A percentile compares a stretch with the other conserved stretches of the same genome.
Conservation (phyloP, 64 coral and sea anemone species). For the Orbicella faveolata region DNA sequence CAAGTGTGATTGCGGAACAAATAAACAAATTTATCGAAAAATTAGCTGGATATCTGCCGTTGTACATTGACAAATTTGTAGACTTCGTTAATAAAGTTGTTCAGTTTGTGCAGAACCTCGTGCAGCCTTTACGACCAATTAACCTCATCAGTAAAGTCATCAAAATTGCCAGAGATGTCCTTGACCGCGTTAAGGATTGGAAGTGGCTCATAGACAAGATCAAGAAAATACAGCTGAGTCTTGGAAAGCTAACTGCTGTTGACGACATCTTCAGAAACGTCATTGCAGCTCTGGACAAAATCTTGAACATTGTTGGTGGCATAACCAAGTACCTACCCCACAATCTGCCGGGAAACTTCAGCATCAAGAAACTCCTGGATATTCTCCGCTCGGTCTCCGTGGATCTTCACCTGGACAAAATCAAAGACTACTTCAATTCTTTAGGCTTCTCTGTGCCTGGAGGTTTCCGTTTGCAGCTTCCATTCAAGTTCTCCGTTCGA, state of each 20-base stretch:
- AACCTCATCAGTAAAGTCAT: constrained; percentile 45
- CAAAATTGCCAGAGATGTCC: constrained; percentile 48
- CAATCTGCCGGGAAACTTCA: constrained; percentile 56
- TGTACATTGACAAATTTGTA: constrained; percentile 50
- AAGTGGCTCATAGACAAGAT: constrained; percentile 36
- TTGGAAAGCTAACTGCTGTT: constrained; percentile 49
- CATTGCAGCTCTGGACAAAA: constrained; percentile 56
- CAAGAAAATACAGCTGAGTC: constrained; percentile 54
- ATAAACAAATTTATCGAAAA: constrained; percentile 73
- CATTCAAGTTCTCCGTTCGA: constrained; percentile 67
- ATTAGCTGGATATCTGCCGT: constrained; percentile 57
- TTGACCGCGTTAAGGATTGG: constrained; percentile 32
- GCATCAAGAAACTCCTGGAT: constrained; percentile 66
- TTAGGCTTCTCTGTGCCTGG: constrained; percentile 60
- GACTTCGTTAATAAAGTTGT: constrained; percentile 75
- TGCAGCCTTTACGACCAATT: constrained; percentile 36
- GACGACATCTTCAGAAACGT: constrained; percentile 62
- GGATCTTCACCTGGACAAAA: constrained; percentile 58
- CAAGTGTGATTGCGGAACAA: constrained; percentile 73
- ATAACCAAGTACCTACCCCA: constrained; percentile 69
- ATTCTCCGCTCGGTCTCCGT: constrained; percentile 47
- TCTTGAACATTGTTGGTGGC: constrained; percentile 46
- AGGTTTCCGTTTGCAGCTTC: constrained; percentile 69
- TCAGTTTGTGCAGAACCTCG: constrained; percentile 70
- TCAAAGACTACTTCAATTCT: constrained; percentile 74